Evolutionary conservation across 2,113 vertebrate genomes (phyloP).

Genomic region (Nanorana parkeri): DNA sequence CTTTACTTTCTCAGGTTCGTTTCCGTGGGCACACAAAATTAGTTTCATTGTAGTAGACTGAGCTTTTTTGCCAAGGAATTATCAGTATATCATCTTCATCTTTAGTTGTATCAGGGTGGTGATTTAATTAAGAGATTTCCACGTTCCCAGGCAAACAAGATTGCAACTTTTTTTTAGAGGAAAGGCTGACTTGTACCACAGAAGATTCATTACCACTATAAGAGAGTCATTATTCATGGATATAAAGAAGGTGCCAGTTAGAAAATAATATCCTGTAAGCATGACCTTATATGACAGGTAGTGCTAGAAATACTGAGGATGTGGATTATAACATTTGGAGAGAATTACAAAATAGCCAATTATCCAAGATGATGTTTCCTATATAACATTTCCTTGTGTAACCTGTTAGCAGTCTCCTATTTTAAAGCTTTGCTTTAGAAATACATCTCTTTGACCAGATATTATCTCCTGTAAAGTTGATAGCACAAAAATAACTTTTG

Average conservation of each 20-base stretch:
- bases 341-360: conserved; percentile 18
- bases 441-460: not conserved
- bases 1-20: too few species aligned
- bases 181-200: not conserved
- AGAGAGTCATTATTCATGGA: conserved; percentile 29
- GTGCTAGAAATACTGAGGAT: not conserved
- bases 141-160: not conserved
- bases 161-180: conserved; percentile 7
- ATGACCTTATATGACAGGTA: conserved; percentile 26
- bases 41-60: too few species aligned
- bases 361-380: conserved; percentile 1
- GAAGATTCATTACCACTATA: conserved; percentile 32
- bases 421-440: not conserved
- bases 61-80: too few species aligned
- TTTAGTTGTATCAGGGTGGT: not conserved
- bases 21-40: too few species aligned
- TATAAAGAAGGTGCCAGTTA: conserved; percentile 20
- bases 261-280: conserved; percentile 6
- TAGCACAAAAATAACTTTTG: too few species aligned
- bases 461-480: too few species aligned
- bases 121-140: conserved; percentile 36
- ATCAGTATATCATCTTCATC: too few species aligned
- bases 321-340: not conserved
- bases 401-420: not conserved
- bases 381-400: conserved; percentile 1